These are phyloP conservation scores for Monopis laevigella DNA, from an alignment of 2,888 invertebrate genomes.

Conservation along the genomic window DNA sequence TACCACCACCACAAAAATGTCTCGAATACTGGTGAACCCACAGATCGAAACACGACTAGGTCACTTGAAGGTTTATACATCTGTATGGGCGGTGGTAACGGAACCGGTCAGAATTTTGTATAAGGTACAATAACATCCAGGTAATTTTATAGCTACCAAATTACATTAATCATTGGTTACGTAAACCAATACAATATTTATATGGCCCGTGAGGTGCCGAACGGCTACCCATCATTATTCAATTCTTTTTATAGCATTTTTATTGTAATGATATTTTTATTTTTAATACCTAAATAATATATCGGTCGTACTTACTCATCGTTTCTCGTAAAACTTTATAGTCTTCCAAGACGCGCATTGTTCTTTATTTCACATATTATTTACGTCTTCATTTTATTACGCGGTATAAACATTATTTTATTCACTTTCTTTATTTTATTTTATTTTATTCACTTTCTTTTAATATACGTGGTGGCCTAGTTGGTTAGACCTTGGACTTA, in stretches of 20 bases:
- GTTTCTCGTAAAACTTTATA: slow-evolving; percentile 29
- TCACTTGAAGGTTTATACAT: too few relatives aligned
- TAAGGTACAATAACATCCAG: too few relatives aligned
- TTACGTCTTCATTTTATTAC: slow-evolving; percentile 9
- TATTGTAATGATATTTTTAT: slow-evolving; percentile 33
- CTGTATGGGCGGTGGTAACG: too few relatives aligned
- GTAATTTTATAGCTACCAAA: too few relatives aligned
- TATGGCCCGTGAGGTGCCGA: slow-evolving; percentile 26
- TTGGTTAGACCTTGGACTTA: too few relatives aligned
- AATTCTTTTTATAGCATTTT: slow-evolving; percentile 34
- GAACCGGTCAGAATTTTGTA: too few relatives aligned
- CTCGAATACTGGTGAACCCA: too few relatives aligned
- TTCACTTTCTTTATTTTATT: neutral
- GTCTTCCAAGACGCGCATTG: slow-evolving; percentile 19
- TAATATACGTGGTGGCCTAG: too few relatives aligned
- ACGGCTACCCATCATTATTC: slow-evolving; percentile 26
- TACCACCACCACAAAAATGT: too few relatives aligned
- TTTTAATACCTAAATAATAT: slow-evolving; percentile 29
- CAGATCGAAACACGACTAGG: too few relatives aligned
- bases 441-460: neutral
- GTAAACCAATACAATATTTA: slow-evolving; percentile 33
- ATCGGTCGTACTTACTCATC: slow-evolving; percentile 16
- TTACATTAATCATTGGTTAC: too few relatives aligned
- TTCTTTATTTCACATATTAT: slow-evolving; percentile 14
- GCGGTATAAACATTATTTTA: too few relatives aligned